A percentile compares a stretch with the other conserved stretches of the same genome.
Conservation (phyloP, 2,888 invertebrate genomes). For the Teinopalpus imperialis region DNA sequence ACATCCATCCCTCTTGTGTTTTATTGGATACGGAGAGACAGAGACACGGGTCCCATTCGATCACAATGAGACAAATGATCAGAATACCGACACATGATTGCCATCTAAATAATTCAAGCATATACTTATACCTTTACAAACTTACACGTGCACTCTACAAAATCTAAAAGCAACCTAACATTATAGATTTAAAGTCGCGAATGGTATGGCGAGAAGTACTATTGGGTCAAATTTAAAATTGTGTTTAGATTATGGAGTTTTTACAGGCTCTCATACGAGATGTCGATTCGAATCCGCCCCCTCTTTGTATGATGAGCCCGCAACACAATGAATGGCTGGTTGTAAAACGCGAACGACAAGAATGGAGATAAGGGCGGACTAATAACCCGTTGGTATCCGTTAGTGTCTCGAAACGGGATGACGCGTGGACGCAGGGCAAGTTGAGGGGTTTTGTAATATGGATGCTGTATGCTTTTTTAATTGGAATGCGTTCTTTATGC, state of each 20-base stretch:
- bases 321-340: constrained; percentile 67
- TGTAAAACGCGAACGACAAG: constrained; percentile 69
- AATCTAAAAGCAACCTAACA: not conserved
- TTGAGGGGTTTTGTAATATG: constrained; percentile 36
- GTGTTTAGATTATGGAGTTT: constrained; percentile 65
- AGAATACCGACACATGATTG: constrained; percentile 75
- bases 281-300: constrained; percentile 72
- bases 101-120: constrained; percentile 78
- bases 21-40: constrained; percentile 39
- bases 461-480: constrained; percentile 26
- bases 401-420: no score
- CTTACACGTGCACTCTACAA: constrained; percentile 13
- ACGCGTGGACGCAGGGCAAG: constrained; percentile 24
- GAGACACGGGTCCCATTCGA: constrained; percentile 46
- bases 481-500: no score
- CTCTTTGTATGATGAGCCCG: constrained; percentile 55
- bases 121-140: constrained; percentile 56
- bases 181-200: constrained; percentile 11
- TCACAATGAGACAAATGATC: constrained; percentile 76
- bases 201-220: not conserved
- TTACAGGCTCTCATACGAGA: constrained; percentile 75
- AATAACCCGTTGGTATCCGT: constrained; percentile 55
- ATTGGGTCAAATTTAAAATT: constrained; percentile 27
- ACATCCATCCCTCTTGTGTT: constrained; percentile 40
- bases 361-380: constrained; percentile 58